Base-by-base conservation (phyloP, 2,888 invertebrate species). In the Auanema sp. region DNA sequence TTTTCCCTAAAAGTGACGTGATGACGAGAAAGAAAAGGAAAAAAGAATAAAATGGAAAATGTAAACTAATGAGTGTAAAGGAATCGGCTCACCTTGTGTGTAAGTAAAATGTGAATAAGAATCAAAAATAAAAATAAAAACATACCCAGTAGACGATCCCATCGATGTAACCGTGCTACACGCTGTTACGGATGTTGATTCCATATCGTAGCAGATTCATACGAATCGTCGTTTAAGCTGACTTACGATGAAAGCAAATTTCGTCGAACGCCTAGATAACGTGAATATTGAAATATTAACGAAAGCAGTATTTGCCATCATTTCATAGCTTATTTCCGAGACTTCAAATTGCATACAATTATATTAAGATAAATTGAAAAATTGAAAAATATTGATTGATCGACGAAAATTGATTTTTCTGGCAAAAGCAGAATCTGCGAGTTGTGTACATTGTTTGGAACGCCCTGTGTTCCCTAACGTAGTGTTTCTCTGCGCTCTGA, bases 301-400 rank as follows among this genome's bases (percentile, higher is more conserved):
- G 16, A 47, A 21, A 47, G 21, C 47, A 47, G 47, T 47, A 47
- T 21, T 47, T 47, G 47, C 16, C 47, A 47, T 21, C 47, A 47
- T 18, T 47, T 21, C 16, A 47, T 18, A 47, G 16, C 16, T 47
- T 18, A 47, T 47, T 21, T 21, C 47, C 47, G 21, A 18, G 47
- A 18, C 47, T 47, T 47, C 47, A 16, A 47, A 21, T 18, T 47
- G 21, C 47, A 21, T 18, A 47, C 47, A 21, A 47, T 47, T 33
- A 33, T 33, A 33, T 33, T 33, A 47, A 21, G 49, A 60, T 50
- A 59, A 60, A 53, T 54, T 47, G 40, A 60, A 60, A 60, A 60
- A 54, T 55, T 49, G 55, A 47, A 42, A 49, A 60, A 54, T 60
- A 60, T 60, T 55, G 60, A 60, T 60, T 55, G 16, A 60, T 60